Base-by-base conservation (phyloP, 2,888 invertebrate genomes). In the Embidobia sp. region DNA sequence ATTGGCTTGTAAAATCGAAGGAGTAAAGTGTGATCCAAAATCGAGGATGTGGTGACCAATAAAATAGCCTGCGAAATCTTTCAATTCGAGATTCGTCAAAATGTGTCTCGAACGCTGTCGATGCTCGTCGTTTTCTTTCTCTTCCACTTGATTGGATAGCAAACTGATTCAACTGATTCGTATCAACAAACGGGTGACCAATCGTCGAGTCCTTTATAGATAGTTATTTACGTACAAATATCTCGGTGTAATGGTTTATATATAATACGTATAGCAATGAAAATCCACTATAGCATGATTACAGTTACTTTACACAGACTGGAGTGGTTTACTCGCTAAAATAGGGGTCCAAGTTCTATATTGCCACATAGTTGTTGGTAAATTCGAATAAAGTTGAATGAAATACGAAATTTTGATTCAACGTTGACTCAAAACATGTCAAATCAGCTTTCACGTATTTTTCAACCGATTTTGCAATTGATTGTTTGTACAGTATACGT, bases 301-400 rank as follows among this genome's bases (percentile, higher is more conserved):
- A 87, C 86, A 84, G 85, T 87, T 87, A 88, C 85, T 88, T 87
- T 88, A 88, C 87, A 88, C 84, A 86, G 85, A 87, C 85, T 87
- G 85, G 83, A 81, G 85, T 86, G 86, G 84, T 83, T 86, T 86
- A 83, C 19, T 8, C 22, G 46, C 27, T 15, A 31, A 80, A 82
- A 85, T 83, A 83, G 19, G 27, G 26, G 16, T n/a, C n/a, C n/a
- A n/a, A n/a, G n/a, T n/a, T n/a, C n/a, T n/a, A n/a, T n/a, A n/a
- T n/a, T n/a, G n/a, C n/a, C n/a, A n/a, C n/a, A n/a, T n/a, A n/a
- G n/a, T n/a, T n/a, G n/a, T n/a, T n/a, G n/a, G n/a, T n/a, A n/a
- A n/a, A n/a, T n/a, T n/a, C n/a, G n/a, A n/a, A n/a, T n/a, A 87
- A 85, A 46, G 13, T 46, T 18, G 11, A 46, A 15, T 27, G 7